Evolutionary conservation across 2,113 vertebrate species (phyloP).

Genomic region (Brachyistius frenatus): DNA sequence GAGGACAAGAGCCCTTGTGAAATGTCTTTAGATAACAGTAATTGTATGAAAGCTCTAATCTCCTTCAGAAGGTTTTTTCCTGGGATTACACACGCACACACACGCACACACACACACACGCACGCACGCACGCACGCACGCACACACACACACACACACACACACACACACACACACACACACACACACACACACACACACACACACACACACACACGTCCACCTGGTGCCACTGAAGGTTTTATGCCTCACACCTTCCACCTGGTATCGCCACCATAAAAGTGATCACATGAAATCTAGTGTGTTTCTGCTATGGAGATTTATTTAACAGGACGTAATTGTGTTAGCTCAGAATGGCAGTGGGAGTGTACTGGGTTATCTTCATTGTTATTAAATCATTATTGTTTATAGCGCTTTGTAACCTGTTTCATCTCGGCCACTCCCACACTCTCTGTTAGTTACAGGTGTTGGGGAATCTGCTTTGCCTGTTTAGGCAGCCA

Average conservation of each 20-base stretch:
- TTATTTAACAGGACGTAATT: constrained; percentile 32
- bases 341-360: constrained; percentile 9
- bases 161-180: too few relatives aligned
- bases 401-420: constrained; percentile 46
- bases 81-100: constrained; percentile 20
- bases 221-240: constrained; percentile 14
- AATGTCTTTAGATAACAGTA: constrained; percentile 50
- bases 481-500: constrained; percentile 6
- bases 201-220: constrained; percentile 17
- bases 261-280: background rate
- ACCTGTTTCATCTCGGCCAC: constrained; percentile 4
- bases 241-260: background rate
- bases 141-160: constrained; percentile 2
- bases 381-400: constrained; percentile 48
- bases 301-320: constrained; percentile 17
- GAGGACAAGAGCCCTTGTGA: constrained; percentile 29
- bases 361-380: constrained; percentile 1
- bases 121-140: constrained; percentile 15
- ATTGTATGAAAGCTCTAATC: constrained; percentile 49
- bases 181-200: background rate
- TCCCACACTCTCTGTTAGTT: background rate
- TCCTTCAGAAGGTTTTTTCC: constrained; percentile 28
- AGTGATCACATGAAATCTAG: constrained; percentile 4
- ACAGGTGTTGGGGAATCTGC: constrained; percentile 4
- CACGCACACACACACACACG: constrained; percentile 22